A percentile compares a stretch with the other conserved stretches of the same genome.
These are phyloP conservation scores for Meloe dianella DNA, from an alignment of 2,888 invertebrate species.

Conservation along the genomic window DNA sequence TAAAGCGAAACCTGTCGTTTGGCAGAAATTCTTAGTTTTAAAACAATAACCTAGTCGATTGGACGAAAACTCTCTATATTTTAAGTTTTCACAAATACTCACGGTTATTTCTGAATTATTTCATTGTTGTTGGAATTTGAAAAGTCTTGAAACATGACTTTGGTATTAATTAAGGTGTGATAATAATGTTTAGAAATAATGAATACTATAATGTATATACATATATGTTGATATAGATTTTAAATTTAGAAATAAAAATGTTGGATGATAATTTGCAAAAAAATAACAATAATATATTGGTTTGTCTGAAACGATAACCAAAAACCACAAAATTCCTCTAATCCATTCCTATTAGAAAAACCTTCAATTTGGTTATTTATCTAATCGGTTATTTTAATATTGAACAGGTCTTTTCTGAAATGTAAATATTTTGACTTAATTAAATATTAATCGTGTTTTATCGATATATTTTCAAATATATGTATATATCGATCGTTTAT, in stretches of 20 bases:
- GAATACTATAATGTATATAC: not conserved
- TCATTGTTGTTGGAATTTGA: not conserved
- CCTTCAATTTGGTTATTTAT: slow-evolving; percentile 17
- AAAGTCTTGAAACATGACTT: not conserved
- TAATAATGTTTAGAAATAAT: not conserved
- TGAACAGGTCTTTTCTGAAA: slow-evolving; percentile 17
- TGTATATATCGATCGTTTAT: slow-evolving; percentile 15
- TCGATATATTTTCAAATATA: slow-evolving; percentile 14
- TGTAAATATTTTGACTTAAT: slow-evolving; percentile 30
- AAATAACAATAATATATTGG: not conserved
- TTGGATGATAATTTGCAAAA: not conserved
- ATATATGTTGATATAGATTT: not conserved
- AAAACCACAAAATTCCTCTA: not conserved
- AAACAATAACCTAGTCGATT: slow-evolving; percentile 21
- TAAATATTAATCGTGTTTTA: slow-evolving; percentile 23
- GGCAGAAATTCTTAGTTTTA: slow-evolving; percentile 17
- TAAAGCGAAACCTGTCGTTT: slow-evolving; percentile 17
- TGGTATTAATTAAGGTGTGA: not conserved
- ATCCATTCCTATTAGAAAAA: not conserved
- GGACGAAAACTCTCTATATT: not conserved
- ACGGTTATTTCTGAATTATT: not conserved
- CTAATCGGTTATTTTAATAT: slow-evolving; percentile 16
- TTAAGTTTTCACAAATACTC: not conserved
- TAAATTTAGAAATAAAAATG: not conserved
- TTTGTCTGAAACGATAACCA: not conserved